Base-by-base conservation (phyloP, 2,113 vertebrate species). In the Silurus asotus region DNA sequence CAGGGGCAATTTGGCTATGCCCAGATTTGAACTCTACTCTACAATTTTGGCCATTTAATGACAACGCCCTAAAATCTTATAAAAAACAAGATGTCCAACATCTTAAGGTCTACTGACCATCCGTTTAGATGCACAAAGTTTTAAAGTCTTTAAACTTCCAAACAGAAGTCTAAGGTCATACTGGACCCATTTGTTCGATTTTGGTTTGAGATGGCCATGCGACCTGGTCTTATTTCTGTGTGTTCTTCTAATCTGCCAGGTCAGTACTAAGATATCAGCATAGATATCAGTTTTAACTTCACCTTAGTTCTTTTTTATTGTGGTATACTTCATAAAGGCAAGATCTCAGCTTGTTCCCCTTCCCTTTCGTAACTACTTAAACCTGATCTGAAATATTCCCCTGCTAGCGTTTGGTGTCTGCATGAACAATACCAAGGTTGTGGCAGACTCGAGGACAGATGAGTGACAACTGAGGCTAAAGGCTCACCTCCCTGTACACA, bases 381-480 rank as follows among this genome's bases (percentile, higher is more conserved):
- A 64, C 69, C 81, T 69, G 83, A 58, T 51, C 48, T 69, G 78
- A 78, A 83, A 69, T 78, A 72, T 83, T 67, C 77, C 80, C 61
- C 23, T 25, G 77, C 82, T 25, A 72, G 53, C 55, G 45, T 72
- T 82, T 86, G 37, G 25, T 48, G 78, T 82, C 84, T 58, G 28
- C 49, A 64, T 59, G 10, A 81, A 64, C 79, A 64, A 51, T 51
- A 81, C 23, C 79, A 64, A 81, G 62, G 82, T 58, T 59, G 80
- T 64, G 88, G 88, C 87, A 84, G 88, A 93, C 89, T 91, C 89
- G 84, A 25, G 77, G 83, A 78, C 61, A 78, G 61, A 61, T 82
- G 88, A 82, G 69, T 89, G 89, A 84, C 93, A 92, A 91, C 90
- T 84, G 76, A 87, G 84, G 75, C 88, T 89, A 90, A 91, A 86